Conservation (phyloP, 2,113 vertebrate species). For the Antechinus stuartii region DNA sequence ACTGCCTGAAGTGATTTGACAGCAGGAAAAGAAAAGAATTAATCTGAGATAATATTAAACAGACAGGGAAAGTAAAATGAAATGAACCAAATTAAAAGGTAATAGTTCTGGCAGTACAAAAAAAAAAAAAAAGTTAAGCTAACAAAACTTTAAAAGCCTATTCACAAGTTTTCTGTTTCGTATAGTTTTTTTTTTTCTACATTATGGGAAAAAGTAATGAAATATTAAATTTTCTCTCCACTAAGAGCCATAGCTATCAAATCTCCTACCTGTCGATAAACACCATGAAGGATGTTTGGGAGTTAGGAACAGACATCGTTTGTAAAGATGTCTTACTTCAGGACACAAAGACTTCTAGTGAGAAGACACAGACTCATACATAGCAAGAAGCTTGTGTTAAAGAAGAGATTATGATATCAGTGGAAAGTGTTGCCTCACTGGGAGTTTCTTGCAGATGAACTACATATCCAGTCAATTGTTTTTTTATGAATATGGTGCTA, state of each 20-base stretch:
- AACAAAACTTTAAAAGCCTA: not conserved
- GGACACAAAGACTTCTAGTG: not conserved
- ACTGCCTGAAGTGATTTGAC: not conserved
- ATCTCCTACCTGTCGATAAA: not conserved
- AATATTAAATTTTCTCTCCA: not conserved
- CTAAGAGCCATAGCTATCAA: not conserved
- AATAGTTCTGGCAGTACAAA: constrained; percentile 6
- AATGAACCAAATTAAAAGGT: constrained; percentile 5
- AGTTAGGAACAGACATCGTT: not conserved
- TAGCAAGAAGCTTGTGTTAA: not conserved
- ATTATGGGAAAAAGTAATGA: constrained; percentile 47
- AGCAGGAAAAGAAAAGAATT: not conserved
- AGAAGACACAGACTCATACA: not conserved
- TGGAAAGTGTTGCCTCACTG: not conserved
- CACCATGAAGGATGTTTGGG: not conserved
- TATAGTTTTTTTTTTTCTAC: not conserved
- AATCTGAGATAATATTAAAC: constrained; percentile 43
- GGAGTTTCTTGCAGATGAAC: not conserved
- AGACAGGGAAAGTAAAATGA: not conserved
- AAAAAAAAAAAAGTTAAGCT: constrained; percentile 9
- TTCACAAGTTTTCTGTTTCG: not conserved
- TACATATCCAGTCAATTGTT: not conserved
- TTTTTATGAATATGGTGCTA: not conserved
- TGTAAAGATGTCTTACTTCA: not conserved
- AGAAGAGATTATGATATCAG: not conserved